Percentiles rank a stretch among this genome's conserved stretches.
These are phyloP conservation scores for Hepsetus odoe DNA, from an alignment of 2,113 vertebrate species.

Conservation along the genomic window DNA sequence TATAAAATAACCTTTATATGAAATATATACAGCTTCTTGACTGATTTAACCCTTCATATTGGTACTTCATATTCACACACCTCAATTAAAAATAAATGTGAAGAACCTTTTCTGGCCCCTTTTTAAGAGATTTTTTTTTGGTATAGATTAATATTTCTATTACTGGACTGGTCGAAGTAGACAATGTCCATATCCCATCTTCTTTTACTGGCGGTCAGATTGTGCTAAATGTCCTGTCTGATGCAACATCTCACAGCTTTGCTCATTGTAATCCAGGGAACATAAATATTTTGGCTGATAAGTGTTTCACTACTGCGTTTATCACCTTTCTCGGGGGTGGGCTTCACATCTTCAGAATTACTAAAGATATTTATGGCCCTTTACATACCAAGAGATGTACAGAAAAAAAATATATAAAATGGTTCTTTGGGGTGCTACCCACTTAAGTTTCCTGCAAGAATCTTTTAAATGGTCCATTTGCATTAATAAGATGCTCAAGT, in stretches of 20 bases:
- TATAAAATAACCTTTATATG: no score
- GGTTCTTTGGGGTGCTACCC: background rate
- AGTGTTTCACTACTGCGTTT: background rate
- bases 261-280: background rate
- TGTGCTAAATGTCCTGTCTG: background rate
- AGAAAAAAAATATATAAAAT: background rate
- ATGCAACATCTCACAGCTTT: background rate
- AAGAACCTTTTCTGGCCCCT: no score
- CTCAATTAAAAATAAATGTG: no score
- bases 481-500: background rate
- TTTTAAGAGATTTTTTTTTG: no score
- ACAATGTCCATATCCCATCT: background rate
- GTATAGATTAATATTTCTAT: background rate
- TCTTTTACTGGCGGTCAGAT: background rate
- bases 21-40: no score
- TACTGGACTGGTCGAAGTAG: background rate
- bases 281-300: constrained; percentile 10
- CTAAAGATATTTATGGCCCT: background rate
- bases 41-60: no score
- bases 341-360: background rate
- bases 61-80: no score
- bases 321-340: background rate
- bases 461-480: background rate
- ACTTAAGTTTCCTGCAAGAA: background rate
- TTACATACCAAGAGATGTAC: background rate